Evolutionary conservation across 1,140 invertebrate genomes (phyloP).

Genomic region (Ostrea denselamellosa): DNA sequence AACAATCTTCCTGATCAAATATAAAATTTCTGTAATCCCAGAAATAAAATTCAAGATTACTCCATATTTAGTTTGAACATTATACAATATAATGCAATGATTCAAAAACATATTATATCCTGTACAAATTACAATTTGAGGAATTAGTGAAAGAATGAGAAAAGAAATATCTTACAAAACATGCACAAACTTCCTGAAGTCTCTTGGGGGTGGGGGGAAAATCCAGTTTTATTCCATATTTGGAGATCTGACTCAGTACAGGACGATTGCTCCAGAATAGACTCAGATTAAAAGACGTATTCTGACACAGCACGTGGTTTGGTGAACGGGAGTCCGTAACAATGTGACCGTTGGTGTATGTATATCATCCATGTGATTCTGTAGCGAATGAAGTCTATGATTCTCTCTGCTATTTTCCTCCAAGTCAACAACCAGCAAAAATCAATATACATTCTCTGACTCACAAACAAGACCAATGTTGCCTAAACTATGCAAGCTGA

Average conservation of each 20-base stretch:
- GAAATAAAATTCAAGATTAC: neutral
- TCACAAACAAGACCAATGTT: conserved; percentile 25
- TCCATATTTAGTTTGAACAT: neutral
- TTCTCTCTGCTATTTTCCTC: neutral
- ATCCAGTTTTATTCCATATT: neutral
- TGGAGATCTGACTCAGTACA: neutral
- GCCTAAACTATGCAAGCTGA: conserved; percentile 10
- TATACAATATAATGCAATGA: neutral
- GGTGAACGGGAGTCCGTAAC: neutral
- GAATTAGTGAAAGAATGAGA: neutral
- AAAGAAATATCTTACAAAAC: neutral
- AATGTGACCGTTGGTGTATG: neutral
- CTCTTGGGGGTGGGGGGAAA: neutral
- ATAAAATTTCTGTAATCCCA: neutral
- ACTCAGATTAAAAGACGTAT: neutral
- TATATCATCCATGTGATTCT: neutral
- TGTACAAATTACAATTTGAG: neutral
- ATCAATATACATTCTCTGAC: conserved; percentile 18
- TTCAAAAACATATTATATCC: neutral
- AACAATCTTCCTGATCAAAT: neutral
- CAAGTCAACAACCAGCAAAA: conserved; percentile 22
- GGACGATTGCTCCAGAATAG: neutral
- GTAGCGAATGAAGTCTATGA: neutral
- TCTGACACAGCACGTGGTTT: neutral
- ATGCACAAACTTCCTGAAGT: neutral